A percentile compares a stretch with the other conserved stretches of the same genome.
Evolutionary conservation across 1,140 invertebrate species (phyloP).

Genomic region (Ips typographus): DNA sequence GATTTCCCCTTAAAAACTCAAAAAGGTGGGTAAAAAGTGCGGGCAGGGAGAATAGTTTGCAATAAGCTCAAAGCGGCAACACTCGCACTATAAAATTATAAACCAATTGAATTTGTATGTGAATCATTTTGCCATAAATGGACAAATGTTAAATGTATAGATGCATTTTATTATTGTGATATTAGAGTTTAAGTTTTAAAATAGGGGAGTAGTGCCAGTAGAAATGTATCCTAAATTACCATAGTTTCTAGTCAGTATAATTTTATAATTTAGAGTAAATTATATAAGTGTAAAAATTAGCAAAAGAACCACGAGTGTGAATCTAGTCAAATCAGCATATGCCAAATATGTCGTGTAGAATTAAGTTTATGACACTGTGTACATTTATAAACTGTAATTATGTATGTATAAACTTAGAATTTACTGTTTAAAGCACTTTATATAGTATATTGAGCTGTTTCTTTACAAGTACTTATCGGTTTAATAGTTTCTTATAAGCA

Average conservation of each 20-base stretch:
- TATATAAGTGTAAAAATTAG: not conserved
- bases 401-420: no score
- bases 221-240: not conserved
- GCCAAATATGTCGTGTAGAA: no score
- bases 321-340: constrained; percentile 15
- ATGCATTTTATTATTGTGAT: constrained; percentile 9
- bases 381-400: no score
- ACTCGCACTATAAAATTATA: constrained; percentile 39
- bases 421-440: no score
- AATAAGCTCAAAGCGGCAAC: constrained; percentile 52
- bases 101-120: constrained; percentile 6
- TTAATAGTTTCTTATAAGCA: no score
- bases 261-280: constrained; percentile 6
- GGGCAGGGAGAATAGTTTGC: constrained; percentile 51
- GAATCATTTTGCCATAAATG: constrained; percentile 28
- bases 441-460: no score
- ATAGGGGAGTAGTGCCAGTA: constrained; percentile 2
- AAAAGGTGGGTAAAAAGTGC: constrained; percentile 40
- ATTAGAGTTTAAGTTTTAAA: constrained; percentile 13
- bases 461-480: no score
- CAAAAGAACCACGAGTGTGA: constrained; percentile 11
- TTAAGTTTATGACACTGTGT: no score
- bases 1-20: not conserved
- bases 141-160: not conserved
- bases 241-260: not conserved